Conservation (phyloP, 2,888 invertebrate genomes). For the Yponomeuta plumbellus region DNA sequence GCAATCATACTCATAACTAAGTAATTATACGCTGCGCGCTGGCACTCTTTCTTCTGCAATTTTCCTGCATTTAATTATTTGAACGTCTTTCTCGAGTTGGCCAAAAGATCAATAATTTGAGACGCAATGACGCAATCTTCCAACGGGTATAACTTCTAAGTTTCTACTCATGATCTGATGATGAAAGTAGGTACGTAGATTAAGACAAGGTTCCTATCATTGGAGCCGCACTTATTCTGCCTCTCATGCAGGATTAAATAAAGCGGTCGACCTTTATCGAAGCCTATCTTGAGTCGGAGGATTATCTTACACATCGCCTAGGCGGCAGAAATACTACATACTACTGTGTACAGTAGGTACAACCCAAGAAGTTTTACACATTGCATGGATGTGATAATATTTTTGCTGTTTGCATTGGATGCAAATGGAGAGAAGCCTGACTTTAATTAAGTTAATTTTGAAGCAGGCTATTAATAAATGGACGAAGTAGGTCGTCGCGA, state of each 20-base stretch:
- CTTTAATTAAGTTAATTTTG: background rate
- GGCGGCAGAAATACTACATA: background rate
- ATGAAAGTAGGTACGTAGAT: slow-evolving; percentile 12
- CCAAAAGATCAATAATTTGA: background rate
- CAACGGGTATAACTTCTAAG: no score
- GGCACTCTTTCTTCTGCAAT: slow-evolving; percentile 17
- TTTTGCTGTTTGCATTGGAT: no score
- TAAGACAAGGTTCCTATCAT: slow-evolving; percentile 17
- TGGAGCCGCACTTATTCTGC: slow-evolving; percentile 17
- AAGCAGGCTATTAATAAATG: slow-evolving; percentile 17
- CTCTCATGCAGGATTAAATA: slow-evolving; percentile 16
- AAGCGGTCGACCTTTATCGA: background rate
- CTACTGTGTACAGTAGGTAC: no score
- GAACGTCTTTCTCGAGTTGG: background rate
- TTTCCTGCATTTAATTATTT: background rate
- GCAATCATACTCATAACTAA: slow-evolving; percentile 12
- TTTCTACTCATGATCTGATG: background rate
- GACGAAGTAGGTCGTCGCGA: slow-evolving; percentile 33
- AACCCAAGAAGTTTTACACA: no score
- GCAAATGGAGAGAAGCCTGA: background rate
- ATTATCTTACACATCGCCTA: slow-evolving; percentile 20
- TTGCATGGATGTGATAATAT: no score
- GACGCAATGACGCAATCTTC: no score
- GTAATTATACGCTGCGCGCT: slow-evolving; percentile 10
- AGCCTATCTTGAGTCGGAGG: slow-evolving; percentile 14